These are phyloP conservation scores for Shinisaurus crocodilurus DNA, from an alignment of 2,113 vertebrate species.

Conservation along the genomic window DNA sequence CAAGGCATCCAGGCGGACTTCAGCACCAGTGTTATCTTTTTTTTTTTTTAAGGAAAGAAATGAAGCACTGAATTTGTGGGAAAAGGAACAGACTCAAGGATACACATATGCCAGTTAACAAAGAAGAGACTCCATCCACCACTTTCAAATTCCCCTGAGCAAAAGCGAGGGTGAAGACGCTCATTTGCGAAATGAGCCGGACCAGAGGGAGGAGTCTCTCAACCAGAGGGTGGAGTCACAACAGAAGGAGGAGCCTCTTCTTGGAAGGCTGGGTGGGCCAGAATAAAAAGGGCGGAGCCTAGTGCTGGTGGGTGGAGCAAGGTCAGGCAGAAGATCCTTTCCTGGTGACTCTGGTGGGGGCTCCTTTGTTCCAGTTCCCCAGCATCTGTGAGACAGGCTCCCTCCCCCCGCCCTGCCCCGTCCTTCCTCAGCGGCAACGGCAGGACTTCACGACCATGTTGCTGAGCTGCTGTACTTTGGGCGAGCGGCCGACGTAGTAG, in stretches of 20 bases:
- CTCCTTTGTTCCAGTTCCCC: background rate
- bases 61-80: background rate
- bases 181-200: background rate
- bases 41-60: background rate
- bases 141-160: background rate
- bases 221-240: background rate
- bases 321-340: background rate
- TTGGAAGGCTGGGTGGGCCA: background rate
- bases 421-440: slow-evolving; percentile 80
- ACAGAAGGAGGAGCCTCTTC: background rate
- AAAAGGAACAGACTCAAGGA: background rate
- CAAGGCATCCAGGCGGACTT: background rate
- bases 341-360: background rate
- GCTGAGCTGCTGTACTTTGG: slow-evolving; percentile 87
- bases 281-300: background rate
- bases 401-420: background rate
- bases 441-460: slow-evolving; percentile 90
- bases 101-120: background rate
- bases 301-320: background rate
- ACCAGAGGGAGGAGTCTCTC: background rate
- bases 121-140: background rate
- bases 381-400: slow-evolving; percentile 7
- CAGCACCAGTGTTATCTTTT: background rate
- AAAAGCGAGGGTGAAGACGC: background rate
- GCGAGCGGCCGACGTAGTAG: slow-evolving; percentile 87